phyloP scores from a whole-genome alignment of 2,113 vertebrate genomes.

The Laticauda colubrina region DNA sequence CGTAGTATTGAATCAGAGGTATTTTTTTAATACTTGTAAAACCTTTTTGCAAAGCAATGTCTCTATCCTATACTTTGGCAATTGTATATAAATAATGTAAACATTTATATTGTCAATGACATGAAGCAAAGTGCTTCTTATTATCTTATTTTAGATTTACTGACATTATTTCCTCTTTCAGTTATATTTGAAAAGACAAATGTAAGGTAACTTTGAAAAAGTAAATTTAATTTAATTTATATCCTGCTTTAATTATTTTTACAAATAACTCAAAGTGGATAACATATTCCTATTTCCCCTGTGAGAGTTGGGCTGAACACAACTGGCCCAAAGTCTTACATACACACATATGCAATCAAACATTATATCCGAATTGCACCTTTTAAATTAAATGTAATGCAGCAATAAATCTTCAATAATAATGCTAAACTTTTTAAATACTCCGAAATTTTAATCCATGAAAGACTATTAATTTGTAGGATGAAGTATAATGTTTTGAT shows the following conservation, averaged over 20 bases:
- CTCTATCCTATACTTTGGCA: background rate
- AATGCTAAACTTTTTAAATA: background rate
- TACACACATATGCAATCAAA: background rate
- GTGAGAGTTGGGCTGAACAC: background rate
- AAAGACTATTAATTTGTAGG: background rate
- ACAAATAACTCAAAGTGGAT: background rate
- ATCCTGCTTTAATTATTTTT: background rate
- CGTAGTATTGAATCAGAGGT: background rate
- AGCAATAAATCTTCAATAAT: background rate
- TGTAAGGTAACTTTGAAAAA: too few relatives aligned
- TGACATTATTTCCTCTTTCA: background rate
- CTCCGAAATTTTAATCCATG: slow-evolving; percentile 7
- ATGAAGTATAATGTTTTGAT: slow-evolving; percentile 23
- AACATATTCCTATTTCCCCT: background rate
- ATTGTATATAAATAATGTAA: background rate
- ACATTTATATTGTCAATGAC: background rate
- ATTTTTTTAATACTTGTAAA: background rate
- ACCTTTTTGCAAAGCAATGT: background rate
- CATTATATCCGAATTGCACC: slow-evolving; percentile 19
- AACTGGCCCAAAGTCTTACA: background rate
- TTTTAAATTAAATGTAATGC: background rate
- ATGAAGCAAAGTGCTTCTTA: background rate
- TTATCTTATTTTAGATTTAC: background rate
- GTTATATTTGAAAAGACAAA: background rate
- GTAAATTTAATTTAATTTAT: background rate